phyloP scores from a whole-genome alignment of 2,888 invertebrate genomes.

The Protonemura montana region DNA sequence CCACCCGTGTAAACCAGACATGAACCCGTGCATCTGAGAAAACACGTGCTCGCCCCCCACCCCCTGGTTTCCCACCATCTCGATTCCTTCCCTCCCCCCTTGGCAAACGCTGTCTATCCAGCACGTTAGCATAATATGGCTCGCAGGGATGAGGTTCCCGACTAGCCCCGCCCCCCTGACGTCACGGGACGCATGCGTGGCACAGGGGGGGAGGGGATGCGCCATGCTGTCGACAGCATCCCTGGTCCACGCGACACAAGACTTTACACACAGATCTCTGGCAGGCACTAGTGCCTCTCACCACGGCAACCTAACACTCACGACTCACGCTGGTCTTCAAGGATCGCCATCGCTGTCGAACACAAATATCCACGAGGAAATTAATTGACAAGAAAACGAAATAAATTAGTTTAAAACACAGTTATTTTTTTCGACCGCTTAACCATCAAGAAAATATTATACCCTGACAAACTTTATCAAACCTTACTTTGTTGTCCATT shows the following conservation, averaged over 20 bases:
- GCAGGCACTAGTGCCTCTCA: background rate
- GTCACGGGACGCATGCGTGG: conserved; percentile 38
- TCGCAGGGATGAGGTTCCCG: conserved; percentile 39
- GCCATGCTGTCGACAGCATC: conserved; percentile 30
- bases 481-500: too few species aligned
- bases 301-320: background rate
- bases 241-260: conserved; percentile 30
- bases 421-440: too few species aligned
- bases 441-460: too few species aligned
- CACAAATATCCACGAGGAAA: too few species aligned
- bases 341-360: too few species aligned
- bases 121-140: conserved; percentile 41
- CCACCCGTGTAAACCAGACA: background rate
- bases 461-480: too few species aligned
- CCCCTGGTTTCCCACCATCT: conserved; percentile 21
- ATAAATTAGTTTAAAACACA: too few species aligned
- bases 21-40: background rate
- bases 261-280: background rate
- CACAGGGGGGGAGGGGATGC: conserved; percentile 42
- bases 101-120: conserved; percentile 42
- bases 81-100: conserved; percentile 20
- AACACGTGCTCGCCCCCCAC: conserved; percentile 39
- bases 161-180: conserved; percentile 42
- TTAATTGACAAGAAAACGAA: too few species aligned
- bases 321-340: too few species aligned